Evolutionary conservation across 2,797 vertebrate species (phyloP), one percentile per base, ranked within the genome.

Genomic region (Molossus molossus): DNA sequence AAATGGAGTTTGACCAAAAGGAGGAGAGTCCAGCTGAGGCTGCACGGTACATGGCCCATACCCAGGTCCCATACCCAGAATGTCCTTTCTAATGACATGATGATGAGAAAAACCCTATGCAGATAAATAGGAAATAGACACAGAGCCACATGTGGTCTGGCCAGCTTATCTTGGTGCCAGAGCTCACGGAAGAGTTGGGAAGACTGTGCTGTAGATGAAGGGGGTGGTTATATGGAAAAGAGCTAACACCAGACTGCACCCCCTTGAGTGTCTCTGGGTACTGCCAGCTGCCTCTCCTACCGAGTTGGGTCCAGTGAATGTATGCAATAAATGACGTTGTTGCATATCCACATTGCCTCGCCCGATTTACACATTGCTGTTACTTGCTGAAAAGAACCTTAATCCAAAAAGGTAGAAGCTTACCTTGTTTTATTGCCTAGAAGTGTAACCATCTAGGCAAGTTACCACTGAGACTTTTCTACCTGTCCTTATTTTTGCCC

Each of bases 361-460:
- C 80, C 72, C 64, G 45, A 53, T 96, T 95, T 85, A 58, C 37
- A 81, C 77, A 73, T 64, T 67, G 53, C 65, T 87, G 11, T 58
- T 60, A 27, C 76, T 85, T 70, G 14, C 62, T 58, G 40, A 40
- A 70, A 86, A 75, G 64, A 94, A 69, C 25, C 55, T 67, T 67
- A 77, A 40, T 25, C 91, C 76, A 25, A 70, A 79, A 83, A 90
- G 84, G 21, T 55, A 94, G 58, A 87, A 15, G 48, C 65, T 50
- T 33, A 37, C 27, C 6, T 11, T 79, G n/a, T 62, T 90, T 90
- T 81, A 69, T 77, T 33, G 40, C 50, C 60, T n/a, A 53, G 62
- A 87, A 37, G 23, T 3, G n/a, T 90, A 85, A 53, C 6, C 40
- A 64, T 48, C 5, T 10, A 29, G 76, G 23, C 50, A 60, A 33